Base-by-base conservation (phyloP, 2,888 invertebrate genomes). In the Itoplectis maculator region DNA sequence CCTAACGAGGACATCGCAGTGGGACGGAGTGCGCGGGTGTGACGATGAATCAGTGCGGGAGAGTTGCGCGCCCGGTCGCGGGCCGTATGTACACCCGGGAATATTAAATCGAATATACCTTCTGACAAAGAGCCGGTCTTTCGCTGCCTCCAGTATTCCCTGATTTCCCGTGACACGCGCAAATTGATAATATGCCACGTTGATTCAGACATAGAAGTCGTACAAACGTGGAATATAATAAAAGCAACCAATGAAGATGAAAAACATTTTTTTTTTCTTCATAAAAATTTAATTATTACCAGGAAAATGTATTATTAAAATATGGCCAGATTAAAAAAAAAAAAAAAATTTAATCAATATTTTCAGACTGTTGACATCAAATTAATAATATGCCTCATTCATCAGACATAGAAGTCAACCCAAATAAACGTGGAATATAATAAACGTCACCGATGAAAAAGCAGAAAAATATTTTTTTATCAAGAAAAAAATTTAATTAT, bases 41-140 rank as follows among this genome's bases (percentile, higher is more conserved):
- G 91, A 92, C 91, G 92, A 92, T 91, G 92, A 92, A 92, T 92
- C 92, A 92, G 89, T 86, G 88, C 85, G 84, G 83, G 88, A 89
- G 87, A 88, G 87, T 88, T 87, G 85, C 81, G 69, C 86, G 84
- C 81, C 72, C 86, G 84, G 56, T 84, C 76, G n/a, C n/a, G 29
- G 0, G 79, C 72, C 81, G 74, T n/a, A n/a, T n/a, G 61, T 23
- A 45, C 56, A 87, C 88, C 86, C 88, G 88, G 86, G 89, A 91
- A 91, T 91, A 91, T 91, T 90, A 89, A 90, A 90, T 91, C 89
- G 87, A 89, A 89, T 89, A 88, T 88, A 86, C 88, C 87, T n/a
- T 88, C 82, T 85, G 83, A 85, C 86, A 86, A 88, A 85, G 84
- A 56, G 47, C 45, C 11, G 47, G 18, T 73, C 72, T 77, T 79